Conservation (phyloP, 1,140 invertebrate genomes). For the Lordiphosa collinella region DNA sequence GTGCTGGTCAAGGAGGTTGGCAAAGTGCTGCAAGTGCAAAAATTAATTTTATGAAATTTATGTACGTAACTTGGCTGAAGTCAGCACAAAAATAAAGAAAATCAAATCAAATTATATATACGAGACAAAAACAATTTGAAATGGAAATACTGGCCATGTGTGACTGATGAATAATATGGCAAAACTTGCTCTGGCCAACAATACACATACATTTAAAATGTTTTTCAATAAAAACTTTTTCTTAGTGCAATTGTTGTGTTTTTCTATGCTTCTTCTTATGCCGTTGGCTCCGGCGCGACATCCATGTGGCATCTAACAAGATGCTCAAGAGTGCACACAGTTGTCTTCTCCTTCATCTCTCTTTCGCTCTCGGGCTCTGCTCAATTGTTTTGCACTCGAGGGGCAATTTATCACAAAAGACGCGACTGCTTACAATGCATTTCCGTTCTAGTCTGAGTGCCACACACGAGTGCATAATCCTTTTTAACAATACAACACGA, state of each 20-base stretch:
- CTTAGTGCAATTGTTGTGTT: slow-evolving; percentile 62
- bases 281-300: slow-evolving; percentile 9
- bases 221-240: slow-evolving; percentile 72
- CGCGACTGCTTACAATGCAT: slow-evolving; percentile 68
- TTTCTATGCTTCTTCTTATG: slow-evolving; percentile 10
- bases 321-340: slow-evolving; percentile 9
- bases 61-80: slow-evolving; percentile 36
- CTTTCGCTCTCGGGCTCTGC: slow-evolving; percentile 17
- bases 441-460: slow-evolving; percentile 43
- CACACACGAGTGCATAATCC: slow-evolving; percentile 68
- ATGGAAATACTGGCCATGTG: slow-evolving; percentile 12
- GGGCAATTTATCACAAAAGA: slow-evolving; percentile 61
- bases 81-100: slow-evolving; percentile 44
- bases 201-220: slow-evolving; percentile 68
- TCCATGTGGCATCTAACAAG: slow-evolving; percentile 18
- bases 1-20: slow-evolving; percentile 8
- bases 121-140: slow-evolving; percentile 26
- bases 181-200: slow-evolving; percentile 26
- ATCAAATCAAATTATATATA: slow-evolving; percentile 46
- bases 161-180: slow-evolving; percentile 36
- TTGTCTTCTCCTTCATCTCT: not conserved
- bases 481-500: slow-evolving; percentile 53
- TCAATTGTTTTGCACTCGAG: slow-evolving; percentile 68
- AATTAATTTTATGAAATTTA: slow-evolving; percentile 62
- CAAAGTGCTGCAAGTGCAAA: slow-evolving; percentile 42